These are phyloP conservation scores for Telmatherina bonti DNA, from an alignment of 2,797 vertebrate species.

Conservation along the genomic window DNA sequence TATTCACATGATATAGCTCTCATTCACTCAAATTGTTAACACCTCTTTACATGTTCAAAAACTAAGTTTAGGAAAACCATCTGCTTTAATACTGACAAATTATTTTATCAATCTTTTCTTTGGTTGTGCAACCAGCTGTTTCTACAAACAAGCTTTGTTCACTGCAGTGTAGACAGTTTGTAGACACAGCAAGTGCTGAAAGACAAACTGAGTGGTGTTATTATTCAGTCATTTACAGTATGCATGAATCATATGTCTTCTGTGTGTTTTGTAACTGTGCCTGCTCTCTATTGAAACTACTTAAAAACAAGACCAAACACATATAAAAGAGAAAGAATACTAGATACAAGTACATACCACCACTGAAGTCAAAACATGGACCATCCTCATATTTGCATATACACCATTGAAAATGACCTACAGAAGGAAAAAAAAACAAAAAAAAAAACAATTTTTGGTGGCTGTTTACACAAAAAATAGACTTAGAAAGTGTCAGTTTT, in stretches of 20 bases:
- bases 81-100: conserved; percentile 60
- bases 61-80: conserved; percentile 57
- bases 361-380: conserved; percentile 98
- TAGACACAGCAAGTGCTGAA: conserved; percentile 59
- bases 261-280: conserved; percentile 2
- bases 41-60: conserved; percentile 53
- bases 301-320: neutral
- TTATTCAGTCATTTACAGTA: conserved; percentile 55
- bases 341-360: conserved; percentile 88
- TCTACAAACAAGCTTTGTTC: conserved; percentile 69
- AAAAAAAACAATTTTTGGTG: conserved; percentile 27
- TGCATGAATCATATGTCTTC: conserved; percentile 34
- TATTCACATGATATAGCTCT: conserved; percentile 35
- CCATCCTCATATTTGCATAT: conserved; percentile 99
- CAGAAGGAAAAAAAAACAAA: conserved; percentile 42
- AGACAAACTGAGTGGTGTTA: conserved; percentile 51
- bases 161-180: conserved; percentile 65
- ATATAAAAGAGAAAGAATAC: conserved; percentile 3
- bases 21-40: conserved; percentile 34
- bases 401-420: conserved; percentile 98
- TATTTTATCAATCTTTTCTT: conserved; percentile 62
- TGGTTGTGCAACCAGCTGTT: conserved; percentile 70
- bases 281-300: neutral
- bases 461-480: conserved; percentile 19
- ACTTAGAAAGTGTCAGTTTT: neutral